Conservation (phyloP, 2,797 vertebrate species). For the Novumbra hubbsi region DNA sequence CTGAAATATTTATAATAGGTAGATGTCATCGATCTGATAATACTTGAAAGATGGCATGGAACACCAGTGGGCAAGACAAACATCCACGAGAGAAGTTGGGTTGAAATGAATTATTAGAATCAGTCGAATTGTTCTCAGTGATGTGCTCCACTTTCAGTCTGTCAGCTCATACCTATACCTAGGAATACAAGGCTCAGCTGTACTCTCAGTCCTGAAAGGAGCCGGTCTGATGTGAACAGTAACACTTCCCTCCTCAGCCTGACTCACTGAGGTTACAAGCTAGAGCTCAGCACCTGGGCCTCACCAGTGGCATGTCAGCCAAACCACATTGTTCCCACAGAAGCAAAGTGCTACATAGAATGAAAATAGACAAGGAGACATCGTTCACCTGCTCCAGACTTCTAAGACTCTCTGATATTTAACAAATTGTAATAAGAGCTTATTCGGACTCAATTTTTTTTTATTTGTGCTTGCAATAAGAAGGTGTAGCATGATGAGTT, state of each 20-base stretch:
- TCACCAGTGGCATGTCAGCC: conserved; percentile 16
- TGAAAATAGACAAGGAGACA: background rate
- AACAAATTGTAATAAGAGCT: background rate
- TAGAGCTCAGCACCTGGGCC: conserved; percentile 18
- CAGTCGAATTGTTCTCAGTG: conserved; percentile 7
- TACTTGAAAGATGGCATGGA: no score
- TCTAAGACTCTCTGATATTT: background rate
- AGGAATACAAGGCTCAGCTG: conserved; percentile 45
- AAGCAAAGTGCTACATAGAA: no score
- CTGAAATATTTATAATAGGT: no score
- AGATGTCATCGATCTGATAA: no score
- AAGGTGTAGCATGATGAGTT: no score
- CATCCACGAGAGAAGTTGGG: background rate
- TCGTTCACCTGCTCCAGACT: background rate
- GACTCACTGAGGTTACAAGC: conserved; percentile 24
- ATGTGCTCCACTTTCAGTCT: background rate
- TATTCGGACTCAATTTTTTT: no score
- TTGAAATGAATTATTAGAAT: background rate
- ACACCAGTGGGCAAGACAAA: no score
- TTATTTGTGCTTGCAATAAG: no score
- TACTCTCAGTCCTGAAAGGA: conserved; percentile 26
- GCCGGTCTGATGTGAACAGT: conserved; percentile 38
- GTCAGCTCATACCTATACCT: conserved; percentile 25
- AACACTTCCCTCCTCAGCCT: conserved; percentile 9
- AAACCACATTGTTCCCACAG: no score